Percentiles rank a stretch among this genome's conserved stretches.
Evolutionary conservation across 2,888 invertebrate species (phyloP).

Genomic region (Heliconius aoede): DNA sequence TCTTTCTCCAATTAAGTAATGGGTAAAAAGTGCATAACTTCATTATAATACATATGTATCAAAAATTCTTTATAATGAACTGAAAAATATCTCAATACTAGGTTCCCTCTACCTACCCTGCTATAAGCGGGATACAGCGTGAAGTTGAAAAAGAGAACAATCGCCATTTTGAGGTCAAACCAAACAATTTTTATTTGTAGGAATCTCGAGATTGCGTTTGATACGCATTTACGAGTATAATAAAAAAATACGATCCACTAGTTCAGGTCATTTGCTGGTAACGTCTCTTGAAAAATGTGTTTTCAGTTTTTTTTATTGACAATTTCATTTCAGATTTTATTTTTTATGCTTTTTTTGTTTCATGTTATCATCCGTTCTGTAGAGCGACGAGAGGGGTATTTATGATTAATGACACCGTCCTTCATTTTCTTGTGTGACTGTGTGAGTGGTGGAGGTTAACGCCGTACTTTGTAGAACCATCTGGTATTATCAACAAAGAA

Average conservation of each 20-base stretch:
- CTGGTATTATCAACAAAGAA: too few relatives aligned
- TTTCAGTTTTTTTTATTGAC: slow-evolving; percentile 16
- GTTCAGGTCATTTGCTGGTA: slow-evolving; percentile 21
- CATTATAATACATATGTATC: neutral
- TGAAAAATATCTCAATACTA: neutral
- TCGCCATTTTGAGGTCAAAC: slow-evolving; percentile 30
- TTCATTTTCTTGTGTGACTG: neutral
- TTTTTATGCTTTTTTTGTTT: neutral
- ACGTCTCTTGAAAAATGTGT: slow-evolving; percentile 24
- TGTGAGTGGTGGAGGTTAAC: neutral
- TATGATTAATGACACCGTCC: neutral
- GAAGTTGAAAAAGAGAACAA: neutral
- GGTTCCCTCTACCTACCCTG: neutral
- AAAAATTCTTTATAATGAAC: too few relatives aligned
- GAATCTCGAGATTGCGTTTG: slow-evolving; percentile 27
- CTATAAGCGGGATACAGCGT: too few relatives aligned
- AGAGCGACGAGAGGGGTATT: too few relatives aligned
- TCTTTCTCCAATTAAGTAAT: neutral
- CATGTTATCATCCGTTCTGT: neutral
- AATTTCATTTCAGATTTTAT: neutral
- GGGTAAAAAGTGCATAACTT: neutral
- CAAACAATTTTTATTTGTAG: slow-evolving; percentile 14
- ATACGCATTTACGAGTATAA: slow-evolving; percentile 25
- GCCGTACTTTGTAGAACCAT: too few relatives aligned
- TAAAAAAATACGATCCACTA: slow-evolving; percentile 35